Conservation (phyloP, 2,888 invertebrate genomes). For the Trachelus troglodyta region DNA sequence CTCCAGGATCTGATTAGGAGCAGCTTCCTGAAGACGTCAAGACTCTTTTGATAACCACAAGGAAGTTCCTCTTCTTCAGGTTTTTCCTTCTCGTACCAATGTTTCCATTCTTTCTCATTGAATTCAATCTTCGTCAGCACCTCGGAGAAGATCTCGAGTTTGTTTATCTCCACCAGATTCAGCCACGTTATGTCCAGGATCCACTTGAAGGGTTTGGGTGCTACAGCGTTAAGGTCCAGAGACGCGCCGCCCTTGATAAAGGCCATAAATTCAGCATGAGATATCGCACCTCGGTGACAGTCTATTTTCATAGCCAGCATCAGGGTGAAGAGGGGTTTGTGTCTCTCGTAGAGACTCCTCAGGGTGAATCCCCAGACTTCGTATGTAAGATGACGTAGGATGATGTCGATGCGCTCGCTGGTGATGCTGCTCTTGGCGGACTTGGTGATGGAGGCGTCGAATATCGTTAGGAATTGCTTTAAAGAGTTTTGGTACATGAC, state of each 20-base stretch:
- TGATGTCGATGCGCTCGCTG: constrained; percentile 88
- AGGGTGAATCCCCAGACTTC: constrained; percentile 94
- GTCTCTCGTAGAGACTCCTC: constrained; percentile 91
- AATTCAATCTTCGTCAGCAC: constrained; percentile 85
- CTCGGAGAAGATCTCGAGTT: constrained; percentile 81
- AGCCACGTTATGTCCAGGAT: constrained; percentile 96
- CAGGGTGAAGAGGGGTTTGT: constrained; percentile 91
- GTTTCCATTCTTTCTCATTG: constrained; percentile 89
- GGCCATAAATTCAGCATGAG: constrained; percentile 92
- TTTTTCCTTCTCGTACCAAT: constrained; percentile 92
- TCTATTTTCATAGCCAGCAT: constrained; percentile 97
- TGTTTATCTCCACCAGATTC: constrained; percentile 93
- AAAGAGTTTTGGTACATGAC: constrained; percentile 97
- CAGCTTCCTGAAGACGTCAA: constrained; percentile 89
- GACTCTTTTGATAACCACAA: constrained; percentile 85
- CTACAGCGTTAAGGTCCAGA: constrained; percentile 90
- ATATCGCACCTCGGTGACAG: constrained; percentile 82
- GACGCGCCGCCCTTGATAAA: constrained; percentile 98
- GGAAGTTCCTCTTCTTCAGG: constrained; percentile 94
- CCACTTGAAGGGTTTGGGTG: constrained; percentile 94
- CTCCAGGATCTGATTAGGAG: constrained; percentile 93
- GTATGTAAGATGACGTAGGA: constrained; percentile 88
- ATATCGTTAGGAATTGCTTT: constrained; percentile 92
- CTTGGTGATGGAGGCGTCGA: constrained; percentile 93
- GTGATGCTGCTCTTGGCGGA: constrained; percentile 88